These are phyloP conservation scores for Picus viridis DNA, from an alignment of 2,797 vertebrate genomes.

Conservation along the genomic window DNA sequence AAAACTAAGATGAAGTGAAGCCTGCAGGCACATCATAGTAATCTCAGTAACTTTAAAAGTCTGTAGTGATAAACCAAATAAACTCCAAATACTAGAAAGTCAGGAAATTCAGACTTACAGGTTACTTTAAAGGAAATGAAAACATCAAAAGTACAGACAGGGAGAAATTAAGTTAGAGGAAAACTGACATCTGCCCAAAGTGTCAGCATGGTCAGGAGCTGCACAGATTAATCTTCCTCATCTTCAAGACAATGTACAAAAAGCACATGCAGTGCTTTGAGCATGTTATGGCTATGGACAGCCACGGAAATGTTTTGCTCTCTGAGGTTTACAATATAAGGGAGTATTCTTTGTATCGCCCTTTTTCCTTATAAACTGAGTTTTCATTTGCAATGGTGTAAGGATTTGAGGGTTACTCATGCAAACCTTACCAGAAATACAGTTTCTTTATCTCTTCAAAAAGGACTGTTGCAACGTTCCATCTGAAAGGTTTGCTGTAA, in stretches of 20 bases:
- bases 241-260: slow-evolving; percentile 26
- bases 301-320: neutral
- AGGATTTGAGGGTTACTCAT: neutral
- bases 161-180: neutral
- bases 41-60: neutral
- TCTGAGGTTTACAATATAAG: neutral
- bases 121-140: slow-evolving; percentile 25
- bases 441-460: slow-evolving; percentile 29
- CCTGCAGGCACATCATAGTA: neutral
- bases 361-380: neutral
- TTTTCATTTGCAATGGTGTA: neutral
- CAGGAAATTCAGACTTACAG: neutral
- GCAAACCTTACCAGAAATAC: slow-evolving; percentile 17
- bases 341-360: neutral
- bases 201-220: neutral
- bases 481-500: slow-evolving; percentile 1
- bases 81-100: slow-evolving; percentile 2
- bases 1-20: neutral
- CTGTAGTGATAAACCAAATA: neutral
- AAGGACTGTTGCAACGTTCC: neutral
- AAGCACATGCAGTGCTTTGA: neutral
- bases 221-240: slow-evolving; percentile 3
- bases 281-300: neutral
- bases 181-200: neutral
- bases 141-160: neutral